Percentiles rank a stretch among this genome's conserved stretches.
phyloP scores from a whole-genome alignment of 2,888 invertebrate species.

The Habrosyne pyritoides region DNA sequence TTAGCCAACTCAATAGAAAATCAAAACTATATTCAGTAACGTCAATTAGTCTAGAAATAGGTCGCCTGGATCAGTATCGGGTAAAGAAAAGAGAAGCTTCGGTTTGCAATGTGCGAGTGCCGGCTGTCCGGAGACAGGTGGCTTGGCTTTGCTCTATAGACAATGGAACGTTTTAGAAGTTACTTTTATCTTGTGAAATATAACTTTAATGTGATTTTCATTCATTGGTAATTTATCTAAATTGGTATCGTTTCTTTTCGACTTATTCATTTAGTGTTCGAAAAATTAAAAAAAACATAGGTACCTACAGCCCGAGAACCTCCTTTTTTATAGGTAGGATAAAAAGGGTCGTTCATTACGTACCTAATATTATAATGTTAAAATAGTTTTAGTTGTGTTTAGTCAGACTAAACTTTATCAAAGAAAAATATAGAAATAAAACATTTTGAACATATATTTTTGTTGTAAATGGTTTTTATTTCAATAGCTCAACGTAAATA shows the following conservation, averaged over 20 bases:
- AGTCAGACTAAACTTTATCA: background rate
- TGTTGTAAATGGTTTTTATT: background rate
- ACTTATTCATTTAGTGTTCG: no score
- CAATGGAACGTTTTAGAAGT: background rate
- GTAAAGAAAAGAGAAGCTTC: constrained; percentile 21
- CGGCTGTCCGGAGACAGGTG: constrained; percentile 10
- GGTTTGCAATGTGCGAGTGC: constrained; percentile 21
- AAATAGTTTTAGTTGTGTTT: background rate
- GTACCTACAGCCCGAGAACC: no score
- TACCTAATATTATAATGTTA: background rate
- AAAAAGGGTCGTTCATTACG: no score
- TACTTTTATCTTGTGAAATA: background rate
- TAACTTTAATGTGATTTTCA: background rate
- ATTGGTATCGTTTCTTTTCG: no score
- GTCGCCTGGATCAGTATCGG: constrained; percentile 10
- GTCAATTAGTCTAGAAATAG: background rate
- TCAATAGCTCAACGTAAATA: background rate
- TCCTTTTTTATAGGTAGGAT: no score
- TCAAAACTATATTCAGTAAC: background rate
- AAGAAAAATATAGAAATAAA: background rate
- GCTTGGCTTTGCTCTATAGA: background rate
- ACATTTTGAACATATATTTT: background rate
- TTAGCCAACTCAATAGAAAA: background rate
- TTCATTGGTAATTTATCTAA: no score
- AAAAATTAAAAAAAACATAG: no score